Evolutionary conservation across 2,113 vertebrate species (phyloP).

Genomic region (Syrmaticus mikado): DNA sequence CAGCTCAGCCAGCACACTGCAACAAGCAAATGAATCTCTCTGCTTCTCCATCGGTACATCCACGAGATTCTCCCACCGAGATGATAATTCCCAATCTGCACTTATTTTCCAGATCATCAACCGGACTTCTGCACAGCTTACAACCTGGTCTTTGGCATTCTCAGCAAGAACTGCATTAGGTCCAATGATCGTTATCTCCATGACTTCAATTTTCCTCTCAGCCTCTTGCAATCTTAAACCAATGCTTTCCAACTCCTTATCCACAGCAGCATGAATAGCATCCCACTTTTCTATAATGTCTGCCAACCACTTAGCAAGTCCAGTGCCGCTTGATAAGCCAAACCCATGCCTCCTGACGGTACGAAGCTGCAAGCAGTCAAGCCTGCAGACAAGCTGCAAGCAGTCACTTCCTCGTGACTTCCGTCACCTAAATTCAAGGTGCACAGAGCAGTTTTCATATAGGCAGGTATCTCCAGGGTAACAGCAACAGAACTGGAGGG

Average conservation of each 20-base stretch:
- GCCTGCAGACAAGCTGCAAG: neutral
- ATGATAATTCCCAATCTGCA: slow-evolving; percentile 61
- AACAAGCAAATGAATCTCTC: neutral
- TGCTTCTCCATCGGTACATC: neutral
- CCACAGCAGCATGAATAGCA: slow-evolving; percentile 65
- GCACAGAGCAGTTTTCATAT: neutral
- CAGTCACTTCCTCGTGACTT: neutral
- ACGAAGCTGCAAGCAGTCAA: slow-evolving; percentile 17
- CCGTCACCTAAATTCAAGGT: rapidly evolving
- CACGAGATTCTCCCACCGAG: slow-evolving; percentile 43
- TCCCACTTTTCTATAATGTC: slow-evolving; percentile 47
- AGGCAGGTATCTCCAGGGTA: neutral
- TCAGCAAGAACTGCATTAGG: slow-evolving; percentile 65
- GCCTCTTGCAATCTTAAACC: slow-evolving; percentile 64
- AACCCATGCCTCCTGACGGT: slow-evolving; percentile 25
- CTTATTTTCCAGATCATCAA: slow-evolving; percentile 70
- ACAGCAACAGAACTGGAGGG: too few relatives aligned
- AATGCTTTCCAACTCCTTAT: slow-evolving; percentile 63
- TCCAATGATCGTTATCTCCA: slow-evolving; percentile 66
- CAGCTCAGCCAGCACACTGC: neutral
- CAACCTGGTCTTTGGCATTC: slow-evolving; percentile 69
- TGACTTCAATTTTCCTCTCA: slow-evolving; percentile 72
- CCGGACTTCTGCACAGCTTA: slow-evolving; percentile 47
- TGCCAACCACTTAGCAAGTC: slow-evolving; percentile 64
- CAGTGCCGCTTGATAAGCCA: slow-evolving; percentile 50